These are phyloP conservation scores for Excalfactoria chinensis DNA, from an alignment of 2,113 vertebrate genomes.

Conservation along the genomic window DNA sequence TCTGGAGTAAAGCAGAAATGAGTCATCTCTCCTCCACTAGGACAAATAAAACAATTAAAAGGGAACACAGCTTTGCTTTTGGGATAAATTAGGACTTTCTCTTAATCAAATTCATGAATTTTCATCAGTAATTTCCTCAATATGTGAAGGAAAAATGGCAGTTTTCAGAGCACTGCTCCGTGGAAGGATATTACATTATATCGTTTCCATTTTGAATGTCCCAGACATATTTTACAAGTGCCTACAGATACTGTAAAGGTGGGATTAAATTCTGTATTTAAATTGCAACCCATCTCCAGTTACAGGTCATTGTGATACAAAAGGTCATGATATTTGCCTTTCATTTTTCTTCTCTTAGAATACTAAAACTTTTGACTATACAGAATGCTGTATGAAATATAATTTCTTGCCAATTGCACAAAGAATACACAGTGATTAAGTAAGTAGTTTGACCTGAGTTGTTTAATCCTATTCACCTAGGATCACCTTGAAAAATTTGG, in stretches of 20 bases:
- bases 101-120: conserved; percentile 44
- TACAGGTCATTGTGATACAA: conserved; percentile 65
- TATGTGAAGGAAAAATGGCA: conserved; percentile 16
- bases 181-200: conserved; percentile 36
- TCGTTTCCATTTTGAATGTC: conserved; percentile 28
- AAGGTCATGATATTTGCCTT: conserved; percentile 67
- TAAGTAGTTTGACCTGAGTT: conserved; percentile 63
- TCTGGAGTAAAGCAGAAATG: not conserved
- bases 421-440: conserved; percentile 71
- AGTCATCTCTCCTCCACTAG: not conserved
- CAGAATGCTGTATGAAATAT: conserved; percentile 54
- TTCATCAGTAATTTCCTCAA: conserved; percentile 37
- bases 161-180: conserved; percentile 33
- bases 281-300: conserved; percentile 56
- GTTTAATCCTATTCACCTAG: conserved; percentile 69
- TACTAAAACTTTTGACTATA: conserved; percentile 53
- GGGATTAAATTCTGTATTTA: conserved; percentile 53
- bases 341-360: conserved; percentile 57
- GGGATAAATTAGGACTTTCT: conserved; percentile 2
- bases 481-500: conserved; percentile 62
- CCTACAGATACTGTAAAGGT: conserved; percentile 44
- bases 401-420: conserved; percentile 56
- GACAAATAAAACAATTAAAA: conserved; percentile 48
- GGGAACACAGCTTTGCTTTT: not conserved
- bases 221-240: conserved; percentile 54